Evolutionary conservation across 2,888 invertebrate species (phyloP).

Genomic region (Chironomus riparius): DNA sequence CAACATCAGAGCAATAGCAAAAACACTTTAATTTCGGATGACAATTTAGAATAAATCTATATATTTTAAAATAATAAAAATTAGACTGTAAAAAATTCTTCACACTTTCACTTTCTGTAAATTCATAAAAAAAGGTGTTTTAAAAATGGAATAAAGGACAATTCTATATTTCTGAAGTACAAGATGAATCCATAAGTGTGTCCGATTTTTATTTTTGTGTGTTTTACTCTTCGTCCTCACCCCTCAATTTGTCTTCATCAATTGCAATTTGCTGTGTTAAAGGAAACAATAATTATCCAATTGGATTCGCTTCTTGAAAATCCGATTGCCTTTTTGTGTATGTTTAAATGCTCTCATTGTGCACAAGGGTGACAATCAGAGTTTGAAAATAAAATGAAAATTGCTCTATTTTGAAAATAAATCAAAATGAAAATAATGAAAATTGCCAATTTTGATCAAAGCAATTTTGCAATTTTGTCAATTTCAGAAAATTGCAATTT

Average conservation of each 20-base stretch:
- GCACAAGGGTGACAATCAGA: background rate
- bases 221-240: background rate
- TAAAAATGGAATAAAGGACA: background rate
- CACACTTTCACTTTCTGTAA: no score
- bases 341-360: no score
- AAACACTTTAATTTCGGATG: background rate
- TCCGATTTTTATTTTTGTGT: background rate
- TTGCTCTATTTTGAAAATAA: no score
- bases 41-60: background rate
- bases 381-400: no score
- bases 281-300: constrained; percentile 20
- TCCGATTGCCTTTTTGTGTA: background rate
- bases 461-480: no score
- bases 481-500: no score
- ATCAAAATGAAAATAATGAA: no score
- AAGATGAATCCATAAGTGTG: background rate
- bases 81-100: no score
- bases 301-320: constrained; percentile 9
- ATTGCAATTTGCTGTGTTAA: background rate
- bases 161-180: constrained; percentile 17
- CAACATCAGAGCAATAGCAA: background rate
- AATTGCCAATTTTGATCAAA: no score
- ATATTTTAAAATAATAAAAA: no score
- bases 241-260: background rate
- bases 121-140: background rate